phyloP scores from a whole-genome alignment of 1,140 invertebrate species.

The Pachyrhynchus sulphureomaculatus region DNA sequence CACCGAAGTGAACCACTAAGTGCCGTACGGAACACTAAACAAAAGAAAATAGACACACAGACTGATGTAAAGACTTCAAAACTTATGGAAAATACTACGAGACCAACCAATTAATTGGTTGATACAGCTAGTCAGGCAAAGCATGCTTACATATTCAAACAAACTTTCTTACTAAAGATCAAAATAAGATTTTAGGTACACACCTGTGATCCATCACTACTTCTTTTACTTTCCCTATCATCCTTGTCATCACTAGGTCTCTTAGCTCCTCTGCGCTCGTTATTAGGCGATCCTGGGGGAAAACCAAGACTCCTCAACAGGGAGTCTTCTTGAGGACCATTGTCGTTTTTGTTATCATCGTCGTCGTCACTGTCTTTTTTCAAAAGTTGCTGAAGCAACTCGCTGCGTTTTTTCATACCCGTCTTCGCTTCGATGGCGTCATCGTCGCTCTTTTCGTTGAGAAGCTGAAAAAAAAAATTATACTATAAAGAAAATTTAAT shows the following conservation, averaged over 20 bases:
- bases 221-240: slow-evolving; percentile 58
- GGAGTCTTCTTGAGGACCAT: slow-evolving; percentile 56
- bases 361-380: slow-evolving; percentile 57
- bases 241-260: slow-evolving; percentile 68
- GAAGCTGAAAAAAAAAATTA: slow-evolving; percentile 62
- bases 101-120: too few relatives aligned
- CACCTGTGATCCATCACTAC: slow-evolving; percentile 55
- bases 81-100: too few relatives aligned
- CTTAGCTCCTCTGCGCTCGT: slow-evolving; percentile 61
- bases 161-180: too few relatives aligned
- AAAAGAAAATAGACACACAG: too few relatives aligned
- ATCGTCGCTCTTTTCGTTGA: slow-evolving; percentile 82
- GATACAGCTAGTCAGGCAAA: too few relatives aligned
- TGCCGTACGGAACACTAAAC: too few relatives aligned
- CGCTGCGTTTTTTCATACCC: slow-evolving; percentile 64
- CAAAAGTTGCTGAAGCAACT: slow-evolving; percentile 77
- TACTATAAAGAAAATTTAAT: neutral
- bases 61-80: too few relatives aligned
- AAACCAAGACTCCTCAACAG: slow-evolving; percentile 62
- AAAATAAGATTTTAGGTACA: neutral
- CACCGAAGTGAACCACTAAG: too few relatives aligned
- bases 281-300: slow-evolving; percentile 55
- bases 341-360: slow-evolving; percentile 46
- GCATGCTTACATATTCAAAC: too few relatives aligned
- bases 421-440: slow-evolving; percentile 66